Percentiles rank a stretch among this genome's conserved stretches.
phyloP scores from a whole-genome alignment of 2,113 vertebrate genomes.

The Corythornis madagascariensis region DNA sequence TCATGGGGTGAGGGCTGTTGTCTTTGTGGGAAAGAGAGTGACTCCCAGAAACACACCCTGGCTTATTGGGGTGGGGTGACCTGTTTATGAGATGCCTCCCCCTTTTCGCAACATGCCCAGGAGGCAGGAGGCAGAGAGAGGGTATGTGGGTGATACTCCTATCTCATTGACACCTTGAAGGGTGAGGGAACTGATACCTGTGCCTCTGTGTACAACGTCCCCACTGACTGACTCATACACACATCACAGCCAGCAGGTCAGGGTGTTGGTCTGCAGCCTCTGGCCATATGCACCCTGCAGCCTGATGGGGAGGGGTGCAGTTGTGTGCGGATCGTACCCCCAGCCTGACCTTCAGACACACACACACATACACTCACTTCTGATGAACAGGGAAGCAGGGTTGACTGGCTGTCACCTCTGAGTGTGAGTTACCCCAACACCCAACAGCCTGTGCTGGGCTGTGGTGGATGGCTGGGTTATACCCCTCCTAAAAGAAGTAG shows the following conservation, averaged over 20 bases:
- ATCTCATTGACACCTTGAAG: neutral
- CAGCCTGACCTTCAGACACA: neutral
- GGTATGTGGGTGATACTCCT: neutral
- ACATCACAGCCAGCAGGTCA: rapidly evolving
- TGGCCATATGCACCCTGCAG: neutral
- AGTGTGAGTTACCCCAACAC: neutral
- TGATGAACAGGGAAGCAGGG: neutral
- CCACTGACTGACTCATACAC: rapidly evolving
- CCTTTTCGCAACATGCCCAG: neutral
- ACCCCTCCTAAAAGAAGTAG: neutral
- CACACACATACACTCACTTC: neutral
- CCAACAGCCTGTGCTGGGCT: neutral
- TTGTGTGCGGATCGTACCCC: neutral
- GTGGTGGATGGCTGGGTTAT: neutral
- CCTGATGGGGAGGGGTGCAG: neutral
- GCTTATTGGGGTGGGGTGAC: constrained; percentile 9
- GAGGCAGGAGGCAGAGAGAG: neutral
- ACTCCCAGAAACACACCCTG: constrained; percentile 16
- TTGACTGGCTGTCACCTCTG: neutral
- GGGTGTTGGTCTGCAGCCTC: neutral
- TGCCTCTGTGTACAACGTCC: rapidly evolving
- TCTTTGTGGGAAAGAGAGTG: neutral
- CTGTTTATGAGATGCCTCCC: neutral
- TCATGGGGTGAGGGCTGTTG: neutral
- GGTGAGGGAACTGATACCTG: neutral